Percentiles rank a stretch among this genome's conserved stretches.
Conservation (phyloP, 30 jellyfish, hydroid and myxozoan species). For the Rhopilema esculentum region DNA sequence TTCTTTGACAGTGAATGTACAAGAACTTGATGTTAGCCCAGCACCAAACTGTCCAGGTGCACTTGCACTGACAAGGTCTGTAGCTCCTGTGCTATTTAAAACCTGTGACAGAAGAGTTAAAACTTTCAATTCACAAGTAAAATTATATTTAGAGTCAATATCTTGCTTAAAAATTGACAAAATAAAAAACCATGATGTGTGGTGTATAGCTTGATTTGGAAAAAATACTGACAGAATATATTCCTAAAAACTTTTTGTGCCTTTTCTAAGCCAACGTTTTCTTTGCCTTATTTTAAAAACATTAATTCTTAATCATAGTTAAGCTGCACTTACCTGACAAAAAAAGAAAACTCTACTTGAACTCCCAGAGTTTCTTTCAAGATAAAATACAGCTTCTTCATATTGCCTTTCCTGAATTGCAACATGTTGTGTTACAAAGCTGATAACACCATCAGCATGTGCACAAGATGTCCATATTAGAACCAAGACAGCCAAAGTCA, state of each 20-base stretch:
- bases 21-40: slow-evolving; percentile 53
- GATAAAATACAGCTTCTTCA: slow-evolving; percentile 44
- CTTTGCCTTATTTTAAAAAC: too few species aligned
- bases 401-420: slow-evolving; percentile 42
- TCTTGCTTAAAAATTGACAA: too few species aligned
- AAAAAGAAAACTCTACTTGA: slow-evolving; percentile 22
- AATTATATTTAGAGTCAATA: too few species aligned
- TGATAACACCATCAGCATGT: slow-evolving; percentile 53
- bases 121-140: too few species aligned
- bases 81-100: slow-evolving; percentile 27
- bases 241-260: too few species aligned
- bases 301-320: too few species aligned
- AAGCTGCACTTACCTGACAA: slow-evolving; percentile 53
- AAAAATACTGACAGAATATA: too few species aligned
- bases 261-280: too few species aligned
- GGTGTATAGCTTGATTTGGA: too few species aligned
- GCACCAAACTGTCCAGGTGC: slow-evolving; percentile 18
- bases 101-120: slow-evolving; percentile 35
- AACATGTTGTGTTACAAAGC: slow-evolving; percentile 40
- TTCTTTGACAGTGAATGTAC: slow-evolving; percentile 71
- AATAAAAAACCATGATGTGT: too few species aligned
- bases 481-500: neutral
- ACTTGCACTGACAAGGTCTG: slow-evolving; percentile 44
- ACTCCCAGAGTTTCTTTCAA: slow-evolving; percentile 55
- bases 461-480: neutral